Percentiles rank a stretch among this genome's conserved stretches.
Conservation (phyloP, 2,113 vertebrate genomes). For the Pycnonotus jocosus region DNA sequence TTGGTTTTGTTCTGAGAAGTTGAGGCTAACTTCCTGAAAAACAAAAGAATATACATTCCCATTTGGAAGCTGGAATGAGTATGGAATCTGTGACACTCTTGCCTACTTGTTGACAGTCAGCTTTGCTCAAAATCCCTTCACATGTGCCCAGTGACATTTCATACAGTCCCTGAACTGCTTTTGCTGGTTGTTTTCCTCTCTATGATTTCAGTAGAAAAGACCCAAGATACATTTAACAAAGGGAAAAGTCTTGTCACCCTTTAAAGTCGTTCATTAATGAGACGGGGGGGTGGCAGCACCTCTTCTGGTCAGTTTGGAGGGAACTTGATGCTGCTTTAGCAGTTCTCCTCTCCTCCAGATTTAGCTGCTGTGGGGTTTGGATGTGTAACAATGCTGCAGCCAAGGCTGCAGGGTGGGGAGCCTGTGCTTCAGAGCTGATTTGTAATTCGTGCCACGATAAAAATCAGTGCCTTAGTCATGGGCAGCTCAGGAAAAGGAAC, state of each 20-base stretch:
- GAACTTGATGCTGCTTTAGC: background rate
- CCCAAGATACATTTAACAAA: background rate
- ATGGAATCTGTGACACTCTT: background rate
- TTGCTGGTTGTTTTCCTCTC: background rate
- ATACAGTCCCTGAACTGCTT: background rate
- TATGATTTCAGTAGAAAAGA: background rate
- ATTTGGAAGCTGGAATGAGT: background rate
- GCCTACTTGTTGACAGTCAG: background rate
- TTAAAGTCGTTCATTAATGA: background rate
- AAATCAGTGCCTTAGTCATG: background rate
- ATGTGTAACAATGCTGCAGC: background rate
- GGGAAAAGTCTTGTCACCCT: background rate
- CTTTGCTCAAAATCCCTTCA: background rate
- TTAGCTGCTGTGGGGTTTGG: background rate
- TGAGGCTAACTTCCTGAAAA: background rate
- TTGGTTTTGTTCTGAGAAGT: background rate
- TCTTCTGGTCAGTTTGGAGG: background rate
- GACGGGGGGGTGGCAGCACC: background rate
- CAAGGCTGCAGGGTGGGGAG: background rate
- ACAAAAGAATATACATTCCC: rapidly evolving
- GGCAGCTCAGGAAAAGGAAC: background rate
- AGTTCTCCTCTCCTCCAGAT: background rate
- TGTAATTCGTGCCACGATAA: background rate
- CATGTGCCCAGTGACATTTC: background rate
- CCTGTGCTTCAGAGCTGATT: background rate